Percentiles rank a stretch among this genome's conserved stretches.
phyloP scores from a whole-genome alignment of 2,888 invertebrate species.

The Boloria selene region DNA sequence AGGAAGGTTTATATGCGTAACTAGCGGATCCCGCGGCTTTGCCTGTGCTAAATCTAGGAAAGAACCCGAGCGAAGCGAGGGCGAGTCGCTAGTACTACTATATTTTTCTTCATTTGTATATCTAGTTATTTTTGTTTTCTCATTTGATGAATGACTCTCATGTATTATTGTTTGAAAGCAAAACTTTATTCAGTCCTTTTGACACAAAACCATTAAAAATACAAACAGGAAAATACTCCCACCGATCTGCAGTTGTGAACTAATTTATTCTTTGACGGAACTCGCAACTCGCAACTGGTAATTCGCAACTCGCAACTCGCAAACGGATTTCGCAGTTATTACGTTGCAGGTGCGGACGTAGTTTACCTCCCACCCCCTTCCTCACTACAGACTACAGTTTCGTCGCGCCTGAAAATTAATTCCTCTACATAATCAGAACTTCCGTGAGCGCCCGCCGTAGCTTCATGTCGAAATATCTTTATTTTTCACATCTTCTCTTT shows the following conservation, averaged over 20 bases:
- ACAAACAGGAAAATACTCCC: slow-evolving; percentile 29
- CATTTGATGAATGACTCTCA: too few species aligned
- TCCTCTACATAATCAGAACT: slow-evolving; percentile 82
- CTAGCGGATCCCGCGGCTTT: too few species aligned
- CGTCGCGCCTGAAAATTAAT: slow-evolving; percentile 81
- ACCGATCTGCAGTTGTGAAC: slow-evolving; percentile 39
- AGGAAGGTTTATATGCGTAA: too few species aligned
- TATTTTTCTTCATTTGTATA: too few species aligned
- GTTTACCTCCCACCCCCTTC: slow-evolving; percentile 52
- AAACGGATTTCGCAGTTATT: slow-evolving; percentile 71
- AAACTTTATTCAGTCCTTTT: slow-evolving; percentile 4
- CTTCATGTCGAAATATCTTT: slow-evolving; percentile 54
- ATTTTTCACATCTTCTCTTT: slow-evolving; percentile 28
- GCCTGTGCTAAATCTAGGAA: too few species aligned
- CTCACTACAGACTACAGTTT: slow-evolving; percentile 68
- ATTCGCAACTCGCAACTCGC: slow-evolving; percentile 35
- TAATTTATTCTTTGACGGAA: slow-evolving; percentile 46
- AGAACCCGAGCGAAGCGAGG: too few species aligned
- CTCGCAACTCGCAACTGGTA: slow-evolving; percentile 26
- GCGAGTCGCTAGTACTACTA: too few species aligned
- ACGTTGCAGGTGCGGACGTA: slow-evolving; percentile 74
- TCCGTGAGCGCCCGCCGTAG: slow-evolving; percentile 65
- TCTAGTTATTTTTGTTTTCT: too few species aligned
- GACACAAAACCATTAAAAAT: slow-evolving; percentile 33
- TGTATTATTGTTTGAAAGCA: not conserved